phyloP scores from a whole-genome alignment of 2,888 invertebrate genomes.

The Chrysolina haemoptera region DNA sequence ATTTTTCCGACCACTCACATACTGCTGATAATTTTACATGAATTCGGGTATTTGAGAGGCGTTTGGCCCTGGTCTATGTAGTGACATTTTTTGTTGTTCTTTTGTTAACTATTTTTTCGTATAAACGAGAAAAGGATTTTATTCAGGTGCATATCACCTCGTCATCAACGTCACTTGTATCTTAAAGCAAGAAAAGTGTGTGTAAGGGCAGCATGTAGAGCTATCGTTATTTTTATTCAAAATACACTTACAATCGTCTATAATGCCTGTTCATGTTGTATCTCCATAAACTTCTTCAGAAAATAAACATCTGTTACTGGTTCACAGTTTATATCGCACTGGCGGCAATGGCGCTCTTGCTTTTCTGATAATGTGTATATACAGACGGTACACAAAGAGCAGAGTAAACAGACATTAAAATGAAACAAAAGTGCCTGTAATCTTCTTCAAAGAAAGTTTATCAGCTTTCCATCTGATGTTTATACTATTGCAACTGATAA shows the following conservation, averaged over 20 bases:
- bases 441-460: conserved; percentile 9
- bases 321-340: not conserved
- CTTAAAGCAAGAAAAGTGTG: too few species aligned
- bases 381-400: not conserved
- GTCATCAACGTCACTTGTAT: too few species aligned
- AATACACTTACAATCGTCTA: not conserved
- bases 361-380: not conserved
- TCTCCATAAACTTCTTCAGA: not conserved
- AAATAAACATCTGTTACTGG: not conserved
- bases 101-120: too few species aligned
- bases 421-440: not conserved
- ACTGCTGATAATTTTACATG: too few species aligned
- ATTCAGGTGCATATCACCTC: too few species aligned
- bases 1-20: too few species aligned
- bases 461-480: not conserved
- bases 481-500: conserved; percentile 1
- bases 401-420: not conserved
- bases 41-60: too few species aligned
- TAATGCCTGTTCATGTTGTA: not conserved
- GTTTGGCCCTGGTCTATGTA: too few species aligned
- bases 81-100: too few species aligned
- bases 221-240: not conserved
- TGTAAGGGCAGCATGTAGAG: too few species aligned
- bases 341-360: not conserved
- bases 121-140: too few species aligned